These are phyloP conservation scores for Cyprinus carpio DNA, from an alignment of 2,113 vertebrate genomes.

Conservation along the genomic window DNA sequence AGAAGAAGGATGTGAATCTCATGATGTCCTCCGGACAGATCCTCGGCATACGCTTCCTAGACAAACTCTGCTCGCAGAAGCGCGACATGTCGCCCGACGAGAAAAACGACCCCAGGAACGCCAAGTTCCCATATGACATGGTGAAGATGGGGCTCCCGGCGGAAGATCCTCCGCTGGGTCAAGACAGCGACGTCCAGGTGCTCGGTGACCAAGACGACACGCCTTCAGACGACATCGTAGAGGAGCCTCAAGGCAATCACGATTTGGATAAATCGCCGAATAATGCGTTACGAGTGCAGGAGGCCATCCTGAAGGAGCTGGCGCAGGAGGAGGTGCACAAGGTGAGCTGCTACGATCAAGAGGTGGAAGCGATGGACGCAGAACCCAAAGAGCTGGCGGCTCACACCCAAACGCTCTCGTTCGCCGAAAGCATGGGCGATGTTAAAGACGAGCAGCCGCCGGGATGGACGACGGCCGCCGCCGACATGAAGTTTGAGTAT, in stretches of 20 bases:
- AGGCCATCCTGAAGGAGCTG: conserved; percentile 94
- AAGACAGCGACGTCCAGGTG: conserved; percentile 87
- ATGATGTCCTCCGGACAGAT: conserved; percentile 99
- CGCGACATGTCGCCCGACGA: conserved; percentile 88
- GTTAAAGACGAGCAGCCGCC: conserved; percentile 87
- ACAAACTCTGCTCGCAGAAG: conserved; percentile 97
- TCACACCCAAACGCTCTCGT: conserved; percentile 89
- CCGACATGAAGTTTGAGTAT: conserved; percentile 98
- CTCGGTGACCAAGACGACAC: conserved; percentile 92
- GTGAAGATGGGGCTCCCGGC: conserved; percentile 84
- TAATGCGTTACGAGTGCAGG: conserved; percentile 88
- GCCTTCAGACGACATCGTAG: conserved; percentile 82
- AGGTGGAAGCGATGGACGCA: conserved; percentile 90
- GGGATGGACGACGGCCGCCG: conserved; percentile 82
- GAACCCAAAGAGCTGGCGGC: conserved; percentile 85
- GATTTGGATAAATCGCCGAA: conserved; percentile 85
- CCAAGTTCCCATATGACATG: conserved; percentile 75
- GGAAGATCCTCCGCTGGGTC: conserved; percentile 78
- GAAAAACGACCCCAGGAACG: conserved; percentile 77
- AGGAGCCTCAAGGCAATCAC: conserved; percentile 82
- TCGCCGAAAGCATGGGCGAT: conserved; percentile 91
- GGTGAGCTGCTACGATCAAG: conserved; percentile 95
- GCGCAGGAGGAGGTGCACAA: conserved; percentile 96
- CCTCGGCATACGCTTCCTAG: conserved; percentile 94
- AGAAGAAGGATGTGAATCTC: conserved; percentile 94